Base-by-base conservation (phyloP, 2,113 vertebrate species). In the Pachyramphus minor region DNA sequence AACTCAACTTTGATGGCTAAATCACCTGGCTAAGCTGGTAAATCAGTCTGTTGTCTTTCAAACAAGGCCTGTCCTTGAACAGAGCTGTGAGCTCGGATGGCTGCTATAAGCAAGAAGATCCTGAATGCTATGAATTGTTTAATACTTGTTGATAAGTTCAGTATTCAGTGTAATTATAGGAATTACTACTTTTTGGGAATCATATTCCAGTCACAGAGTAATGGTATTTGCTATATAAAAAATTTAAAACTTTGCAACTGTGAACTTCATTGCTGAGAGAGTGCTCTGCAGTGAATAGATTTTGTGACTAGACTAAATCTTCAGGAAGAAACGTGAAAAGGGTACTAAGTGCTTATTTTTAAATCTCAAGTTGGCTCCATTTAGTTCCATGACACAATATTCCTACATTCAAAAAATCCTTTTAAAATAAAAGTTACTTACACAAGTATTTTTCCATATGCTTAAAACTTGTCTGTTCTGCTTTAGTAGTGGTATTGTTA, bases 21-120 rank as follows among this genome's bases (percentile, higher is more conserved):
- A 41, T 91, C 77, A 37, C 21, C 30, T 76, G 60, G 55, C 55
- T 59, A 23, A 71, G 60, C 9, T 16, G 9, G 17, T 67, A 50
- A 56, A 76, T 62, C 52, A 55, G 35, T 39, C 41, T 76, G 28
- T 11, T 60, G 27, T 35, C 39, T 71, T 68, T 75, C 35, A 44
- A 6, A 41, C 33, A 24, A n/a, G 37, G 35, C 30, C 33, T 41
- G 15, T 59, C 50, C 50, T 77, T 58, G 71, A 60, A 64, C n/a
- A 59, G 31, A 85, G 22, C 56, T 72, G 9, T 0, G 5, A 62
- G 39, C 8, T 81, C 1, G 1, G 30, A 20, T 81, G 69, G 50
- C 44, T 37, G 33, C 19, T 60, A 0, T 17, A 49, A 63, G 28
- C 0, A 0, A 55, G 44, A 50, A 80, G 62, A 50, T 60, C 21